phyloP scores from a whole-genome alignment of 2,888 invertebrate species.

The Parnassius glacialis region DNA sequence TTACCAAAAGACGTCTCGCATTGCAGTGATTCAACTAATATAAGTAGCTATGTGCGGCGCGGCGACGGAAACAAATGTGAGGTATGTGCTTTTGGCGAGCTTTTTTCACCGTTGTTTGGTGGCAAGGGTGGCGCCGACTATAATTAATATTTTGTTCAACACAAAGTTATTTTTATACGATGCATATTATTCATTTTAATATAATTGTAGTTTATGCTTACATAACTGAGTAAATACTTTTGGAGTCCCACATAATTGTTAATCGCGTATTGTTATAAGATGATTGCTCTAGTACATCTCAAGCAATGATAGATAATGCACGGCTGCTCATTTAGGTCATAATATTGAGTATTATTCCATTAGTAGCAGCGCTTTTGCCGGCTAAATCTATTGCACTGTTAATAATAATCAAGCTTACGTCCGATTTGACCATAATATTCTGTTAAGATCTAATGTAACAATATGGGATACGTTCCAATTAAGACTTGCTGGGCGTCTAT shows the following conservation, averaged over 20 bases:
- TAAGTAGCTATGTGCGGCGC: background rate
- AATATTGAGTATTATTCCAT: slow-evolving; percentile 31
- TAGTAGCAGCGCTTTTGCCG: slow-evolving; percentile 33
- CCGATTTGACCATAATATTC: slow-evolving; percentile 12
- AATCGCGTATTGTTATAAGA: slow-evolving; percentile 15
- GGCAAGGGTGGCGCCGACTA: no score
- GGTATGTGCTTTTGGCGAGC: no score
- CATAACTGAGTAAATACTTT: no score
- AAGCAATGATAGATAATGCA: slow-evolving; percentile 34
- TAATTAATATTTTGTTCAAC: no score
- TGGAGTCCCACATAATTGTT: slow-evolving; percentile 1
- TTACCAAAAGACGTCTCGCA: slow-evolving; percentile 7
- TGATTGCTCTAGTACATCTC: slow-evolving; percentile 28
- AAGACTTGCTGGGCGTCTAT: background rate
- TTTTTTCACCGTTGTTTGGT: no score
- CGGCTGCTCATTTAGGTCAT: slow-evolving; percentile 37
- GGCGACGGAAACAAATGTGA: background rate
- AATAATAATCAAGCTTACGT: slow-evolving; percentile 26
- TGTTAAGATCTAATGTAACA: background rate
- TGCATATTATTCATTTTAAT: no score
- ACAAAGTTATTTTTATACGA: no score
- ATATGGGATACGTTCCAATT: background rate
- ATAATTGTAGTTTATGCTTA: no score
- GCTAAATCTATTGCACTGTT: slow-evolving; percentile 31
- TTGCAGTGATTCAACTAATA: slow-evolving; percentile 3